Evolutionary conservation across 2,113 vertebrate species (phyloP).

Genomic region (Morone chrysops): DNA sequence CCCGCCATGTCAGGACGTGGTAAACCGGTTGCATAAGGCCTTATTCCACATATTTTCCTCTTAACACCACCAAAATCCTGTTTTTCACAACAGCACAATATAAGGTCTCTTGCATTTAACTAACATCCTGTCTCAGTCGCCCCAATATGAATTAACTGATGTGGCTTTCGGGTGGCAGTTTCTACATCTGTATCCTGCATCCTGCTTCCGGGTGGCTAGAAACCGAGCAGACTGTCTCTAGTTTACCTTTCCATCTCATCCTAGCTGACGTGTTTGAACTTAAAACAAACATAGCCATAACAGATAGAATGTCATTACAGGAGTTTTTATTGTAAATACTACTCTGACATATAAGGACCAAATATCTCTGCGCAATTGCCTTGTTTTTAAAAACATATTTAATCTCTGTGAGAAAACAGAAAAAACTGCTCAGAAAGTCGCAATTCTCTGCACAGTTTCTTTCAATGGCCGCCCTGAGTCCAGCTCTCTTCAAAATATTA

Average conservation of each 20-base stretch:
- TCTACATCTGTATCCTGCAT: slow-evolving; percentile 58
- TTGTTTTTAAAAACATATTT: neutral
- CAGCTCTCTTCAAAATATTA: slow-evolving; percentile 14
- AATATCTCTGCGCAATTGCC: neutral
- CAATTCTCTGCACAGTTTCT: neutral
- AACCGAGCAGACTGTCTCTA: neutral
- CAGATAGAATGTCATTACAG: neutral
- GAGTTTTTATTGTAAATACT: neutral
- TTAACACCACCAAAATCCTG: slow-evolving; percentile 38
- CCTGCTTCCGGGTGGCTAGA: slow-evolving; percentile 54
- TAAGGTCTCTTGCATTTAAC: slow-evolving; percentile 19
- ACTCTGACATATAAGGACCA: neutral
- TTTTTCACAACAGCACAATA: slow-evolving; percentile 28
- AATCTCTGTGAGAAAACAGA: neutral
- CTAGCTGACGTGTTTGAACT: neutral
- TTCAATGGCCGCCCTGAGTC: neutral
- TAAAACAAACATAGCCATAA: neutral
- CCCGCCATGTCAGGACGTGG: slow-evolving; percentile 27
- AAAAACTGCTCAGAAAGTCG: neutral
- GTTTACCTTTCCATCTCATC: slow-evolving; percentile 5
- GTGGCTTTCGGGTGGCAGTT: slow-evolving; percentile 57
- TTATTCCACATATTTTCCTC: slow-evolving; percentile 35
- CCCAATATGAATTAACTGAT: slow-evolving; percentile 19
- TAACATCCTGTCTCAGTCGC: slow-evolving; percentile 50
- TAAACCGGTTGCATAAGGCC: slow-evolving; percentile 3